phyloP scores from a whole-genome alignment of 2,797 vertebrate species.

The Neosilurus mollespiculum region DNA sequence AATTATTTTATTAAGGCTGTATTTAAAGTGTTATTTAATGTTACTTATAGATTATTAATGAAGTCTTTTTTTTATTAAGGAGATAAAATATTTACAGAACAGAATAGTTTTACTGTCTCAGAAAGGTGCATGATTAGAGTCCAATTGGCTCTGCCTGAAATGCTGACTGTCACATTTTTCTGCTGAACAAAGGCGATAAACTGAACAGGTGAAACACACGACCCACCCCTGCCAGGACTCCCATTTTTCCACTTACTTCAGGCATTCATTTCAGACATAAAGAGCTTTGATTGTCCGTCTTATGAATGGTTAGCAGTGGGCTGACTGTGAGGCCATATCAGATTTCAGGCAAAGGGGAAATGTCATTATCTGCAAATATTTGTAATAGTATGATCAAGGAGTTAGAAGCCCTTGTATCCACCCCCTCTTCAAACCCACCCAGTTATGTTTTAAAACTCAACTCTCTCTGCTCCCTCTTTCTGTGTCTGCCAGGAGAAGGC shows the following conservation, averaged over 20 bases:
- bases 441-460: constrained; percentile 47
- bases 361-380: constrained; percentile 21
- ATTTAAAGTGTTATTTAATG: not conserved
- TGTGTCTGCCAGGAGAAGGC: constrained; percentile 44
- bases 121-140: not conserved
- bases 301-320: constrained; percentile 17
- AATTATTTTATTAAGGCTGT: not conserved
- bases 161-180: constrained; percentile 71
- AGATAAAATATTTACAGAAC: too few relatives aligned
- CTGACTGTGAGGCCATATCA: constrained; percentile 24
- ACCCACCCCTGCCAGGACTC: constrained; percentile 36
- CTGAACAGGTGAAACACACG: constrained; percentile 51
- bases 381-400: constrained; percentile 20
- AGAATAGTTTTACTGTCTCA: not conserved
- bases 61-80: too few relatives aligned
- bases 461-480: constrained; percentile 50
- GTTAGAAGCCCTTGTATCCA: not conserved
- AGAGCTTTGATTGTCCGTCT: constrained; percentile 1
- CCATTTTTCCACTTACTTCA: constrained; percentile 41
- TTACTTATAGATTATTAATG: not conserved
- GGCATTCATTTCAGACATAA: constrained; percentile 24
- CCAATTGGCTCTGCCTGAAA: constrained; percentile 48
- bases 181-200: constrained; percentile 65
- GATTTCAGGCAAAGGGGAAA: constrained; percentile 33
- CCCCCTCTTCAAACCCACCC: constrained; percentile 38